These are phyloP conservation scores for Gryllus bimaculatus DNA, from an alignment of 1,140 invertebrate species.

Conservation along the genomic window DNA sequence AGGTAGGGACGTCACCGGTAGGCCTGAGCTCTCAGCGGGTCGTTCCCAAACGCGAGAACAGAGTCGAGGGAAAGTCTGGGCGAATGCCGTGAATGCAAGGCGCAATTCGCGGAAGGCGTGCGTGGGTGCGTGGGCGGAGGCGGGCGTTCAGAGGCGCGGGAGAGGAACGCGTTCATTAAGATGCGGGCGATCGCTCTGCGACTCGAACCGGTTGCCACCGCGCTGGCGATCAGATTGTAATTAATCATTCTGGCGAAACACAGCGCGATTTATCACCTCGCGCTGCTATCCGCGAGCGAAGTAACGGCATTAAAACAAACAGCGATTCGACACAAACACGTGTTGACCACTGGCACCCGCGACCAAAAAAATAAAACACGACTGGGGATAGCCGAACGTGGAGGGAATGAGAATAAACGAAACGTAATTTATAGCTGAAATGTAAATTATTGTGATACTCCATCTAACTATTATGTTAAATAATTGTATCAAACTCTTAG, in stretches of 20 bases:
- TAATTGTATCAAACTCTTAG: no score
- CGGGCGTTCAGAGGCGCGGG: background rate
- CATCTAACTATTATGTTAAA: no score
- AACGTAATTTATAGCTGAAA: no score
- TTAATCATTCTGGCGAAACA: background rate
- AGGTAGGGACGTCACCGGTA: no score
- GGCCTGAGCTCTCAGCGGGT: no score
- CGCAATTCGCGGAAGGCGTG: background rate
- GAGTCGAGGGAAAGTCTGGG: background rate
- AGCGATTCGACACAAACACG: no score
- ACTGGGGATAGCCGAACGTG: background rate
- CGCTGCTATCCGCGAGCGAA: no score
- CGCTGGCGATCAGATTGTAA: background rate
- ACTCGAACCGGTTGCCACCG: background rate
- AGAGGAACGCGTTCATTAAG: background rate
- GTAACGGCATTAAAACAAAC: no score
- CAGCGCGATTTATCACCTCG: background rate
- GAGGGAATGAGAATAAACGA: background rate
- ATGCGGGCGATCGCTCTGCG: background rate
- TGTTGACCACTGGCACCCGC: no score
- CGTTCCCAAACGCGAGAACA: background rate
- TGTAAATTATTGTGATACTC: no score
- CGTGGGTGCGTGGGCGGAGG: background rate
- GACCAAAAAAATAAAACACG: background rate
- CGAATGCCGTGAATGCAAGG: background rate